Evolutionary conservation across 2,888 invertebrate species (phyloP).

Genomic region (Gymnocheta viridis): DNA sequence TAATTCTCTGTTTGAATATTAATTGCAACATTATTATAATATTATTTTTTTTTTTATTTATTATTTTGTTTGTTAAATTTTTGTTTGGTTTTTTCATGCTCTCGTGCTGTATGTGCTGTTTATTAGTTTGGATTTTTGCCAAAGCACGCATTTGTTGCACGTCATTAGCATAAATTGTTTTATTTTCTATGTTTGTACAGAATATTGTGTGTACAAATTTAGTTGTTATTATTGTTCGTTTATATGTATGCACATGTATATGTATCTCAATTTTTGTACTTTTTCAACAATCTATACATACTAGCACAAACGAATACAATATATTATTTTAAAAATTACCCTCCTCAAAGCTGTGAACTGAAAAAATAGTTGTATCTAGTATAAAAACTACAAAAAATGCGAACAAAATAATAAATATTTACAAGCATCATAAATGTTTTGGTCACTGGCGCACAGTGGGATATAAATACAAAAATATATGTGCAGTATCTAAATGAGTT

Average conservation of each 20-base stretch:
- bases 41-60: constrained; percentile 27
- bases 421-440: constrained; percentile 36
- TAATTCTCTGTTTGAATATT: constrained; percentile 28
- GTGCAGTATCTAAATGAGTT: too few relatives aligned
- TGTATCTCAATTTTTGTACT: constrained; percentile 1
- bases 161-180: constrained; percentile 68
- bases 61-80: constrained; percentile 5
- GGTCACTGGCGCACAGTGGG: neutral
- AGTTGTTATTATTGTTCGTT: neutral
- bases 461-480: neutral
- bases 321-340: constrained; percentile 58
- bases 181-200: constrained; percentile 6
- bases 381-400: neutral
- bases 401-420: constrained; percentile 1
- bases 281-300: neutral
- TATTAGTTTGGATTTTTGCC: constrained; percentile 67
- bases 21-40: constrained; percentile 58
- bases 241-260: neutral
- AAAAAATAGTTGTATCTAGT: neutral
- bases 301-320: constrained; percentile 3
- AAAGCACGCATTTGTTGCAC: constrained; percentile 69
- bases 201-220: neutral
- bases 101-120: constrained; percentile 57
- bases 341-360: constrained; percentile 56
- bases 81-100: constrained; percentile 37